Percentiles rank a stretch among this genome's conserved stretches.
Evolutionary conservation across 2,113 vertebrate genomes (phyloP).

Genomic region (Mystacornis crossleyi): DNA sequence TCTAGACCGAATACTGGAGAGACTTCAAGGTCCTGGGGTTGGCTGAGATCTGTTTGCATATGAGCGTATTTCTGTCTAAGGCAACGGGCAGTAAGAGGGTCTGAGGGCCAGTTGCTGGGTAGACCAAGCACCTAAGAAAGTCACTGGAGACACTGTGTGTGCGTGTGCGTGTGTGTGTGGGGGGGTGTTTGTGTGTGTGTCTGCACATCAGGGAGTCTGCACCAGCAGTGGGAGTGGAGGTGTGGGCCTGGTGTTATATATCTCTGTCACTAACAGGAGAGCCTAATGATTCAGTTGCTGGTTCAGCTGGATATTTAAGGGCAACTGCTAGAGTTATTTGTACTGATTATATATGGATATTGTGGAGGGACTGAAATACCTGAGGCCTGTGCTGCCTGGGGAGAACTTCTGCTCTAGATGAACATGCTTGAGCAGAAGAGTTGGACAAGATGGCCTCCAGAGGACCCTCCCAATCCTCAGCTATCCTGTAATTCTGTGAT

Average conservation of each 20-base stretch:
- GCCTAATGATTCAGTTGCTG: not conserved
- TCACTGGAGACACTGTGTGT: not conserved
- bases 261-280: not conserved
- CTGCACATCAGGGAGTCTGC: not conserved
- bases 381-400: not conserved
- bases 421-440: not conserved
- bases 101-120: not conserved
- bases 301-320: not conserved
- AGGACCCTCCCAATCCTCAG: not conserved
- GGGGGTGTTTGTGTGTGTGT: too few species aligned
- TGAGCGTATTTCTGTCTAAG: not conserved
- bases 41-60: not conserved
- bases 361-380: not conserved
- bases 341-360: not conserved
- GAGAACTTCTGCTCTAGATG: not conserved
- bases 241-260: not conserved
- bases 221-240: not conserved
- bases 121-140: not conserved
- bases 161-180: too few species aligned
- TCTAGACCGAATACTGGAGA: not conserved
- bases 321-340: not conserved
- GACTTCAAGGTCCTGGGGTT: rapidly evolving
- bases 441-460: not conserved
- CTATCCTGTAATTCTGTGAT: not conserved
- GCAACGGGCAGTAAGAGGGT: not conserved